Evolutionary conservation across 2,113 vertebrate genomes (phyloP), one percentile per base, ranked within the genome.

Genomic region (Mormyrus lacerda): DNA sequence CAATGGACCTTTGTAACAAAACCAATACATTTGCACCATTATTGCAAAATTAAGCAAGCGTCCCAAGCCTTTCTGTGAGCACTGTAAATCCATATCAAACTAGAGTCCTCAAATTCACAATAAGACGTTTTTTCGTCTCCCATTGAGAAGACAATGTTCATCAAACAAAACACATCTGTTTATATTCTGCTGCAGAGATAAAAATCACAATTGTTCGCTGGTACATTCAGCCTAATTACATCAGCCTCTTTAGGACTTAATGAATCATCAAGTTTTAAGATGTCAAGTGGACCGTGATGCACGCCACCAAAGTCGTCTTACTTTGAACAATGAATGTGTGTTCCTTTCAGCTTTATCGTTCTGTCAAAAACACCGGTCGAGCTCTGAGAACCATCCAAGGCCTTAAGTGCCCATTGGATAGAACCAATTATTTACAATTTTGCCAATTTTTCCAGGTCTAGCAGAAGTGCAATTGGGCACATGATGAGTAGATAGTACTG

Each of bases 261-360:
- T 69, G 87, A 88, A 69, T 47, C 58, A 31, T 69, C 39, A 88
- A 27, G 58, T 73, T 47, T 88, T 69, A 69, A 45, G n/a, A 88
- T 27, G 48, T 88, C 13, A 31, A 50, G n/a, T 53, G 17, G n/a
- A 27, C 47, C 27, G 47, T 45, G n/a, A 31, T 47, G 21, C 21
- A 10, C 48, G 2, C 24, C 85, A 51, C 85, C 44, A 19, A 13
- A 27, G 27, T 10, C 27, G 11, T 53, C 45, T 31, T 17, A 31
- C 24, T 69, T 27, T 19, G 48, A 35, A 51, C 85, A 35, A 35
- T 86, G n/a, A 51, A 24, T 53, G 45, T 51, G 47, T 86, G n/a
- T 69, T 87, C 50, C 3, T 3, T 21, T 27, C 50, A 87, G 53
- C 9, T 11, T 39, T 24, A 15, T 44, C 10, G 15, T 45, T 87